Evolutionary conservation across 2,113 vertebrate genomes (phyloP), one percentile per base, ranked within the genome.

Genomic region (Myxocyprinus asiaticus): DNA sequence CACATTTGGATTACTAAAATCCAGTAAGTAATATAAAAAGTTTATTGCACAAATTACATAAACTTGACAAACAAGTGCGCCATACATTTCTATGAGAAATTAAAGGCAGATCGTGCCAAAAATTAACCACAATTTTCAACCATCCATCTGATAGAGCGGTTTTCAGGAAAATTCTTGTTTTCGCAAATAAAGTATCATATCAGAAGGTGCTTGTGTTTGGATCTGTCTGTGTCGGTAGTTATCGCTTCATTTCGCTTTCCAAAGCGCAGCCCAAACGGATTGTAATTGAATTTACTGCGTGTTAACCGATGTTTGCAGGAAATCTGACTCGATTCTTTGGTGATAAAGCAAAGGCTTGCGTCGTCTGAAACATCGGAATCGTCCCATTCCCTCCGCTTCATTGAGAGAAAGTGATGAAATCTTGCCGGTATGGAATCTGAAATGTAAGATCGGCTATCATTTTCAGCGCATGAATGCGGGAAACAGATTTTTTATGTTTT

Each of bases 241-340:
- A 76, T 76, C 3, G 75, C 56, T 76, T 71, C 68, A 10, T 84
- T 84, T 42, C 91, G 86, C 77, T 95, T 95, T 44, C 92, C 91
- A 9, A 95, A 95, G 68, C 92, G 90, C 11, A 93, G 88, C 74
- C 91, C 90, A 7, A 93, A 94, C 0, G 93, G 87, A 81, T 94
- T 94, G 87, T 90, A 90, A 87, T 93, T 94, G 86, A 95, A 94
- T 10, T 91, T 91, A 7, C 88, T 91, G 72, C 88, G 84, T 12
- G 85, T 7, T 15, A 89, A 76, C 0, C 90, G 90, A 11, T 93
- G 86, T 43, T 90, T 89, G 81, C 92, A 95, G 22, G 92, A 86
- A 3, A 91, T 86, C 58, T 91, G 89, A 53, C 85, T 86, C 63
- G 91, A 85, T 0, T 82, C 86, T 4, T 88, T 87, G 44, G 91